A percentile compares a stretch with the other conserved stretches of the same genome.
Conservation (phyloP, 2,888 invertebrate genomes). For the Caenorhabditis sp. region DNA sequence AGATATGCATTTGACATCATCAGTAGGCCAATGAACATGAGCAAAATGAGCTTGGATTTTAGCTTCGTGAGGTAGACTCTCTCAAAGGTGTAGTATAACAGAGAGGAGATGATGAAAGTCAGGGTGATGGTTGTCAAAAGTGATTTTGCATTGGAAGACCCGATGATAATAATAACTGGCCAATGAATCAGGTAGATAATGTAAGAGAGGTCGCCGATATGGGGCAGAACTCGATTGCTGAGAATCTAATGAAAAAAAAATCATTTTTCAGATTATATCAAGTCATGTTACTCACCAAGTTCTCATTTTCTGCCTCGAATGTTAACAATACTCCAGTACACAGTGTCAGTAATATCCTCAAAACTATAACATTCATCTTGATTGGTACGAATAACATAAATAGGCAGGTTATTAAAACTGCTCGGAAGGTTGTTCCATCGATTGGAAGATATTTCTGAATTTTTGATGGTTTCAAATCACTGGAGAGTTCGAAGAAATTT, state of each 20-base stretch:
- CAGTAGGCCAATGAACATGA: not conserved
- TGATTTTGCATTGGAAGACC: not conserved
- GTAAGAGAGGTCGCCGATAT: slow-evolving; percentile 19
- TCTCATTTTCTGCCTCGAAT: slow-evolving; percentile 1
- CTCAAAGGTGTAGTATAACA: slow-evolving; percentile 17
- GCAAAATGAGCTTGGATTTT: not conserved
- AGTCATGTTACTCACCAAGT: slow-evolving; percentile 5
- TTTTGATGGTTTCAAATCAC: not conserved
- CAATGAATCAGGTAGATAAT: slow-evolving; percentile 21
- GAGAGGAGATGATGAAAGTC: not conserved
- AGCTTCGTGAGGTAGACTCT: slow-evolving; percentile 9
- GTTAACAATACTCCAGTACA: slow-evolving; percentile 13
- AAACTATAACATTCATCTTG: slow-evolving; percentile 4
- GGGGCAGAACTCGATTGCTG: not conserved
- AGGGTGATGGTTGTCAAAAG: slow-evolving; percentile 5
- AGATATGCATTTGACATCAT: slow-evolving; percentile 8
- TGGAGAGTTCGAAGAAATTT: slow-evolving; percentile 14
- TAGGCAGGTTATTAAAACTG: slow-evolving; percentile 2
- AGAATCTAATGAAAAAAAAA: slow-evolving; percentile 18
- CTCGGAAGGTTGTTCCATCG: slow-evolving; percentile 5
- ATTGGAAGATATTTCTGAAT: not conserved
- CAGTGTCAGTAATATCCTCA: slow-evolving; percentile 16
- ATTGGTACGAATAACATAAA: slow-evolving; percentile 11
- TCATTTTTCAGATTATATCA: not conserved
- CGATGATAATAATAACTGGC: slow-evolving; percentile 18